phyloP scores from a whole-genome alignment of 2,888 invertebrate genomes.

The Parelbella ahira region DNA sequence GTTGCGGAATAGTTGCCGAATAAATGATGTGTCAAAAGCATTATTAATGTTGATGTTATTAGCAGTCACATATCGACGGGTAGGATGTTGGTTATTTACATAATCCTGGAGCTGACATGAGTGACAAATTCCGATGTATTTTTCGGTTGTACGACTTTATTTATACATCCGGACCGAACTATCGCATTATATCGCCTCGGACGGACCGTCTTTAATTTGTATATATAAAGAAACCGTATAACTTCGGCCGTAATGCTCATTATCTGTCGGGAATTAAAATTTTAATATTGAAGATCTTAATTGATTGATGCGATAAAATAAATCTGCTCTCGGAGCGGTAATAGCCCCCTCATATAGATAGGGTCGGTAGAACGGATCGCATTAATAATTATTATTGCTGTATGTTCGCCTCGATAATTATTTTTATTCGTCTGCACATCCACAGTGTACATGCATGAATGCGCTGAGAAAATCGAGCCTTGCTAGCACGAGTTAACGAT shows the following conservation, averaged over 20 bases:
- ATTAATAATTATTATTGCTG: slow-evolving; percentile 51
- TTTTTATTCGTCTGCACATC: slow-evolving; percentile 32
- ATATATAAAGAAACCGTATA: slow-evolving; percentile 60
- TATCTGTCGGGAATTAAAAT: slow-evolving; percentile 53
- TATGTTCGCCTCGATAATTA: slow-evolving; percentile 44
- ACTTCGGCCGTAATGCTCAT: slow-evolving; percentile 45
- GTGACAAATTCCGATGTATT: slow-evolving; percentile 64
- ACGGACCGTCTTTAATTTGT: slow-evolving; percentile 61
- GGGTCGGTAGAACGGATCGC: slow-evolving; percentile 51
- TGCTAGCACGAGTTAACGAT: slow-evolving; percentile 8
- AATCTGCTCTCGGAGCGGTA: slow-evolving; percentile 47
- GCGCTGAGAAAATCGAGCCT: slow-evolving; percentile 11
- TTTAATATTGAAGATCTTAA: slow-evolving; percentile 56
- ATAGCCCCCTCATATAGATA: slow-evolving; percentile 39
- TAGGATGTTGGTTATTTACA: slow-evolving; percentile 36
- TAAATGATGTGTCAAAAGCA: slow-evolving; percentile 23
- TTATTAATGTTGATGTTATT: slow-evolving; percentile 21
- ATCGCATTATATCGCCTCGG: slow-evolving; percentile 58
- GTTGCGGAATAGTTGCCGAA: slow-evolving; percentile 20
- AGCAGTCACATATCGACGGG: slow-evolving; percentile 28
- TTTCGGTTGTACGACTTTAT: slow-evolving; percentile 69
- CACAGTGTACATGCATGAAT: slow-evolving; percentile 9
- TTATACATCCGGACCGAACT: slow-evolving; percentile 53
- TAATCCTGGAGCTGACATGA: slow-evolving; percentile 44
- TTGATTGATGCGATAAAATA: slow-evolving; percentile 69